Base-by-base conservation (phyloP, 2,888 invertebrate species). In the Caenorhabditis angaria region DNA sequence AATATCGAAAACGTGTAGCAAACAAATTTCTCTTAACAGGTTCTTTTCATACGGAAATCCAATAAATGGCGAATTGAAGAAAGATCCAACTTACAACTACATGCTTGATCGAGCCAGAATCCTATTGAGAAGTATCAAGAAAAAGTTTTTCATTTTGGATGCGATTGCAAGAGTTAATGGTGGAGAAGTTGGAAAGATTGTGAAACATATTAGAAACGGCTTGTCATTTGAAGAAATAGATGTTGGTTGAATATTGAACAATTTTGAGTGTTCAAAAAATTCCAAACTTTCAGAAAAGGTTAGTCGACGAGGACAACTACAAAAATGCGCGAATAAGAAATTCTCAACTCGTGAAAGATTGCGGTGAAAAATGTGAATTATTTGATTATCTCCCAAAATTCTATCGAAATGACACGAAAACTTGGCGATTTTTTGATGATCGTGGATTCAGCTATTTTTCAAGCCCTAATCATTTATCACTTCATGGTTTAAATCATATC, bases 401-500 rank as follows among this genome's bases (percentile, higher is more conserved):
- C 56, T 56, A 41, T 22, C 35, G 63, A 12, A 64, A 63, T 6
- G 24, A 29, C 1, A 60, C 64, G 3, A 20, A 41, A 18, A 55
- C 50, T 2, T 64, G 63, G 27, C 59, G 50, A 22, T 60, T 47
- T 50, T 69, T 60, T 29, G 69, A 69, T 28, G 28, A 60, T n/a
- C 59, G 55, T 0, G 69, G 69, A 6, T 60, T 69, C 25, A 51
- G 51, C 2, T 69, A 69, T n/a, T 64, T 50, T 29, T 60, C 69
- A 1, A 20, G 53, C 5, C 14, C 18, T 18, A 25, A 28, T 5
- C 69, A 69, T 60, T 35, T 69, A 12, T 60, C 63, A 5, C 59
- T 63, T 12, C 64, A 69, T 28, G 70, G 65, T 41, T 24, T 70
- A 0, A 61, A 65, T 25, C 35, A 53, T 10, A 35, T 70, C 10